Percentiles rank a stretch among this genome's conserved stretches.
These are phyloP conservation scores for Epinotia ramella DNA, from an alignment of 2,888 invertebrate genomes.

Conservation along the genomic window DNA sequence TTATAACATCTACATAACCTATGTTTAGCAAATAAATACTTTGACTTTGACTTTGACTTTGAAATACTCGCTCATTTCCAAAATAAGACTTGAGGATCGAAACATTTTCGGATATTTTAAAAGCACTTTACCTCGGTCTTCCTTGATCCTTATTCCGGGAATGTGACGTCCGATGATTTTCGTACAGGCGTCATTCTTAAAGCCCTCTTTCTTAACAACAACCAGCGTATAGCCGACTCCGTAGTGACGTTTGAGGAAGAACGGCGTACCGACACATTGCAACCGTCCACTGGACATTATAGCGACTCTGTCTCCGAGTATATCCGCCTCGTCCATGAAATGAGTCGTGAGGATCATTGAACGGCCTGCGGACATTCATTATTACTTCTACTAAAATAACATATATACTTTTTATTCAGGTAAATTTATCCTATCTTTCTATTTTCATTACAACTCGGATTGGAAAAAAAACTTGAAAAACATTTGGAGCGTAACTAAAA, in stretches of 20 bases:
- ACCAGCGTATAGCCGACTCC: conserved; percentile 91
- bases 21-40: no score
- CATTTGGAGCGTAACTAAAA: background rate
- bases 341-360: conserved; percentile 89
- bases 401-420: background rate
- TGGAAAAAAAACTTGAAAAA: background rate
- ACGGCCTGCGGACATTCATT: background rate
- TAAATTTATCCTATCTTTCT: background rate
- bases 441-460: background rate
- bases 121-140: conserved; percentile 21
- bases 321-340: conserved; percentile 93
- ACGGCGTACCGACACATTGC: conserved; percentile 89
- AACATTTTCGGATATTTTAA: background rate
- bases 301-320: conserved; percentile 91
- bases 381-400: background rate
- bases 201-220: conserved; percentile 50
- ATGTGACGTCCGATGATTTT: conserved; percentile 18
- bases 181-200: conserved; percentile 16
- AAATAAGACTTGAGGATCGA: background rate
- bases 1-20: no score
- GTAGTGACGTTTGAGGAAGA: conserved; percentile 90
- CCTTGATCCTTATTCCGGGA: conserved; percentile 19
- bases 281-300: conserved; percentile 90
- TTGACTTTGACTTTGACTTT: no score
- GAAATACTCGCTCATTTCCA: no score